Evolutionary conservation across 2,797 vertebrate genomes (phyloP).

Genomic region (Enteromius radiatus): DNA sequence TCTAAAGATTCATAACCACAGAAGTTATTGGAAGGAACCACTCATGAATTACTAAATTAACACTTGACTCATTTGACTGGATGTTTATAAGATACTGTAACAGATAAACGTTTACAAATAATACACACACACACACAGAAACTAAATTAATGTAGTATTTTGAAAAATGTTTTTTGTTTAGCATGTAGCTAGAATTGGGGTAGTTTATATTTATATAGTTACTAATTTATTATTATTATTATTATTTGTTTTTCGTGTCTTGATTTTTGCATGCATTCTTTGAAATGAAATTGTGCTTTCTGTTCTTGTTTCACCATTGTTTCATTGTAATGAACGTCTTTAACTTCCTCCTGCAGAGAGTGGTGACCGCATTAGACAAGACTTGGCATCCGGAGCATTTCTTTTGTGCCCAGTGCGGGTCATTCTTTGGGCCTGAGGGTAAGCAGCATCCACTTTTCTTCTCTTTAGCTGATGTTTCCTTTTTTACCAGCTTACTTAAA

Average conservation of each 20-base stretch:
- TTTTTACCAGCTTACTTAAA: background rate
- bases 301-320: background rate
- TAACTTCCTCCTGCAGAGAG: slow-evolving; percentile 83
- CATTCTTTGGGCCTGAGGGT: slow-evolving; percentile 97
- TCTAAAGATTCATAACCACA: background rate
- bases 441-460: slow-evolving; percentile 50
- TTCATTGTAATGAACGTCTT: background rate
- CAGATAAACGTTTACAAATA: background rate
- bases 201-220: background rate
- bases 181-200: background rate
- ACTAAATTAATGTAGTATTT: background rate
- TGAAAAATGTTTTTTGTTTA: background rate
- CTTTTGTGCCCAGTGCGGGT: slow-evolving; percentile 98
- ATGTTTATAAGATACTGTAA: too few species aligned
- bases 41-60: background rate
- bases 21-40: background rate
- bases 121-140: background rate
- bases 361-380: slow-evolving; percentile 94
- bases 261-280: background rate
- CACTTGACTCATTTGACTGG: background rate
- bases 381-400: slow-evolving; percentile 99
- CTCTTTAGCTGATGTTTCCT: background rate
- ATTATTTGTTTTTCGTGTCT: background rate
- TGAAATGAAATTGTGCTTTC: background rate
- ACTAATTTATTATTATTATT: background rate